Evolutionary conservation across 2,797 vertebrate species (phyloP).

Genomic region (Pterois miles): DNA sequence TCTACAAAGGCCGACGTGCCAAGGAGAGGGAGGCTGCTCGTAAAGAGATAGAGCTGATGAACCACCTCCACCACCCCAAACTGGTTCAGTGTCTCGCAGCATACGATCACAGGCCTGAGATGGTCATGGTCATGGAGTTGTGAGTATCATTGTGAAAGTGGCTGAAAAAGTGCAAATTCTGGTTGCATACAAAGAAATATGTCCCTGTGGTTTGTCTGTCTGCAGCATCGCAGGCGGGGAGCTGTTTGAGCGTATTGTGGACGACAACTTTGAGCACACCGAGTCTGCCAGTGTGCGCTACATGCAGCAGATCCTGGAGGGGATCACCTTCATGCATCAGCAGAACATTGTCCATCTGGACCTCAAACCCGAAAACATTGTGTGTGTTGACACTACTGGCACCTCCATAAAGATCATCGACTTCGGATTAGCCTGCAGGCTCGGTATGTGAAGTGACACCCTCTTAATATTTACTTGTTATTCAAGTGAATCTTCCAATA

Average conservation of each 20-base stretch:
- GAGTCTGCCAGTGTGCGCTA: slow-evolving; percentile 87
- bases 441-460: slow-evolving; percentile 76
- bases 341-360: slow-evolving; percentile 88
- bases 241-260: slow-evolving; percentile 90
- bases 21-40: slow-evolving; percentile 85
- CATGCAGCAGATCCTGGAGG: slow-evolving; percentile 88
- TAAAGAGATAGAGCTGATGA: slow-evolving; percentile 90
- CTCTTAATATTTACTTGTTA: neutral
- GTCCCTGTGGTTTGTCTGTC: slow-evolving; percentile 1
- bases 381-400: slow-evolving; percentile 84
- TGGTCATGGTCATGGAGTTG: slow-evolving; percentile 94
- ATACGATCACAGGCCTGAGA: slow-evolving; percentile 83
- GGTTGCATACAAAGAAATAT: neutral
- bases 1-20: slow-evolving; percentile 83
- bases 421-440: slow-evolving; percentile 86
- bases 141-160: slow-evolving; percentile 60
- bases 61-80: slow-evolving; percentile 88
- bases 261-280: slow-evolving; percentile 89
- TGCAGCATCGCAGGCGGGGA: slow-evolving; percentile 89
- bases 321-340: slow-evolving; percentile 87
- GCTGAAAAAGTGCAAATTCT: neutral
- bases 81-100: slow-evolving; percentile 89
- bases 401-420: slow-evolving; percentile 90
- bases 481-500: neutral
- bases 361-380: slow-evolving; percentile 92